A percentile compares a stretch with the other conserved stretches of the same genome.
Evolutionary conservation across 2,113 vertebrate species (phyloP).

Genomic region (Nannospalax galili): DNA sequence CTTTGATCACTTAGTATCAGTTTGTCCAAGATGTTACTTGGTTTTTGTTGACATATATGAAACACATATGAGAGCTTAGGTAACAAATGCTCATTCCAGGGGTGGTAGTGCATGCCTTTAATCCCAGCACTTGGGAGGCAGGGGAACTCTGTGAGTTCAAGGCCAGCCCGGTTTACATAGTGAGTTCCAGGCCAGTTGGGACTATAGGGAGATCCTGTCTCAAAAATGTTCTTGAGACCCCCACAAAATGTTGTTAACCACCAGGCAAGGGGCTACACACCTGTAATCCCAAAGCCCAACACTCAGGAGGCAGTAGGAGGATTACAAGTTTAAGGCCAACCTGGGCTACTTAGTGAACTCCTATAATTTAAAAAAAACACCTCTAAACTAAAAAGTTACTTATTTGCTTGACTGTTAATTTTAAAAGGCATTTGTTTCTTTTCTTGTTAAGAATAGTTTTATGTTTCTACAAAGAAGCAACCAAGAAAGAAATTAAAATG

Average conservation of each 20-base stretch:
- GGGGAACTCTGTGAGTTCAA: too few relatives aligned
- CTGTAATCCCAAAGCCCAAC: background rate
- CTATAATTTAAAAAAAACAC: background rate
- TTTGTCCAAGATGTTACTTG: background rate
- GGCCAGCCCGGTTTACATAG: too few relatives aligned
- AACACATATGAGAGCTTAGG: background rate
- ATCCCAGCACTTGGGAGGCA: too few relatives aligned
- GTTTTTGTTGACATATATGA: background rate
- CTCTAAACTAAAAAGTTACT: background rate
- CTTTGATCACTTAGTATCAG: background rate
- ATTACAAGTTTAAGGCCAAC: background rate
- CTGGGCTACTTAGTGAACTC: background rate
- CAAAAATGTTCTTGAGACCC: too few relatives aligned
- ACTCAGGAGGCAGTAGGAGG: background rate
- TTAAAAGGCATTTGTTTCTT: background rate
- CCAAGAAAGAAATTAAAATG: background rate
- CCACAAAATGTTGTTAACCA: too few relatives aligned
- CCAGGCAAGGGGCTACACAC: background rate
- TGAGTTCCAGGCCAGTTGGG: too few relatives aligned
- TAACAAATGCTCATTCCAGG: background rate
- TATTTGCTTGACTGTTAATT: background rate
- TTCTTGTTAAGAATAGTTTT: background rate
- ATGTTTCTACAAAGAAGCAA: background rate
- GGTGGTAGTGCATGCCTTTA: too few relatives aligned
- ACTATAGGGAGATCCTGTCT: too few relatives aligned